Percentiles rank a stretch among this genome's conserved stretches.
Evolutionary conservation across 2,888 invertebrate species (phyloP).

Genomic region (Caradrina kadenii): DNA sequence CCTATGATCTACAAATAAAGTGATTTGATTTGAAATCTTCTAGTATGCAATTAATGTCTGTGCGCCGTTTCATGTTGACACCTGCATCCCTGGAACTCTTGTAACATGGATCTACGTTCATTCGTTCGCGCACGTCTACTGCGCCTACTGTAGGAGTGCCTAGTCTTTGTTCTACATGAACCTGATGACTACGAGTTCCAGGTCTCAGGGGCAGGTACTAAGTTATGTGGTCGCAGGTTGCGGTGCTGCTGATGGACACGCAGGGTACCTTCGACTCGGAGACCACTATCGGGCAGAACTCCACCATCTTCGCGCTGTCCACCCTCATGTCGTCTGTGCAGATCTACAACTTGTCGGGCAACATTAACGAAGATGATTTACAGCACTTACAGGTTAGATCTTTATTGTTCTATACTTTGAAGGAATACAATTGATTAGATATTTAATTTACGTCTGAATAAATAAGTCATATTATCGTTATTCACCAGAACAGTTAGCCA

Average conservation of each 20-base stretch:
- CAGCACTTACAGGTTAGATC: conserved; percentile 95
- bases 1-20: too few species aligned
- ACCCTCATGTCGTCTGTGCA: conserved; percentile 98
- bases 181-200: background rate
- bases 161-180: background rate
- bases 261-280: conserved; percentile 99
- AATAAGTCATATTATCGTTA: too few species aligned
- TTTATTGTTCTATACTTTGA: background rate
- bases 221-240: conserved; percentile 90
- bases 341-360: conserved; percentile 98
- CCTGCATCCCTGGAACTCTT: background rate
- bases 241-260: conserved; percentile 96
- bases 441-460: too few species aligned
- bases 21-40: too few species aligned
- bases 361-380: conserved; percentile 99
- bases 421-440: too few species aligned
- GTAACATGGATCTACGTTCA: background rate
- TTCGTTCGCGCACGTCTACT: too few species aligned
- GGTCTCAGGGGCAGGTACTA: background rate
- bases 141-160: background rate
- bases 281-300: conserved; percentile 98
- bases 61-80: background rate
- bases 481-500: too few species aligned
- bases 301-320: conserved; percentile 93
- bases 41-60: too few species aligned